Evolutionary conservation across 2,888 invertebrate genomes (phyloP).

Genomic region (Linyphia triangularis): DNA sequence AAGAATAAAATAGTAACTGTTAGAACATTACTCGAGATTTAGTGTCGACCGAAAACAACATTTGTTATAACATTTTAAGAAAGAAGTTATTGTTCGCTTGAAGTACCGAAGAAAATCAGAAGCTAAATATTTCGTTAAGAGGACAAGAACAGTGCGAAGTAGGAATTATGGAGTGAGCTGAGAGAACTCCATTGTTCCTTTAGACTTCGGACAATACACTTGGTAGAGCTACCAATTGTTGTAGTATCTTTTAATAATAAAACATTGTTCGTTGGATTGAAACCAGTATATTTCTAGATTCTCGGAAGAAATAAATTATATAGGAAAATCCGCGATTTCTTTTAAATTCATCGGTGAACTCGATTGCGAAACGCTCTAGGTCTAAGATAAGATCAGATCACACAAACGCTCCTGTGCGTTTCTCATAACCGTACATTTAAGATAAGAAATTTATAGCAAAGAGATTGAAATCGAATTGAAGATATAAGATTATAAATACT

Average conservation of each 20-base stretch:
- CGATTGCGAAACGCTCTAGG: background rate
- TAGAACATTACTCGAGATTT: conserved; percentile 5
- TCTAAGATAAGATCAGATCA: no score
- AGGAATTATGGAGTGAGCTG: conserved; percentile 31
- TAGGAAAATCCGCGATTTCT: background rate
- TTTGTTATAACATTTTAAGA: conserved; percentile 33
- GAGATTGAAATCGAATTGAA: no score
- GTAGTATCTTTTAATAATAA: conserved; percentile 10
- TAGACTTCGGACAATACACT: conserved; percentile 28
- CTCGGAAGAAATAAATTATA: background rate
- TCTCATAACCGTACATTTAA: no score
- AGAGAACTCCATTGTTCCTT: conserved; percentile 35
- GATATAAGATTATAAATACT: no score
- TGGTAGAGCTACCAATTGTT: conserved; percentile 1
- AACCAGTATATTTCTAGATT: background rate
- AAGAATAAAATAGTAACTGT: background rate
- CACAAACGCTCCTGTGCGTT: background rate
- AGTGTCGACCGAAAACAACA: conserved; percentile 32
- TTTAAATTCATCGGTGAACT: background rate
- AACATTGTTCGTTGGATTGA: conserved; percentile 23
- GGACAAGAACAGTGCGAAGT: background rate
- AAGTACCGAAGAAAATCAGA: conserved; percentile 39
- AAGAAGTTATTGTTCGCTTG: conserved; percentile 49
- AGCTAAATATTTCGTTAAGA: conserved; percentile 44
- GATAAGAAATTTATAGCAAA: no score